Percentiles rank a stretch among this genome's conserved stretches.
Conservation (phyloP, 2,888 invertebrate species). For the Dasypolia templi region DNA sequence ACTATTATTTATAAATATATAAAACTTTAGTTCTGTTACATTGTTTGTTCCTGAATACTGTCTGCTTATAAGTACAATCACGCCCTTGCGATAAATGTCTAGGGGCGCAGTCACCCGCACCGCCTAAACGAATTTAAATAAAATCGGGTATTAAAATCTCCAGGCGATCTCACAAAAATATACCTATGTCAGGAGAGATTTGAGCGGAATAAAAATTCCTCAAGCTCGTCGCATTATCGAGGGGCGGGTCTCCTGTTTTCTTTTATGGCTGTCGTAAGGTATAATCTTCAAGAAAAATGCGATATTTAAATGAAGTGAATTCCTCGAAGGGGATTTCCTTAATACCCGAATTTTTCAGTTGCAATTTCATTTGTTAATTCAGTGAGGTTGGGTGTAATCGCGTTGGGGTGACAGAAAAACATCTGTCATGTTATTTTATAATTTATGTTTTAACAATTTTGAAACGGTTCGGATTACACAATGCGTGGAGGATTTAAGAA, state of each 20-base stretch:
- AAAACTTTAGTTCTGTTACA: conserved; percentile 24
- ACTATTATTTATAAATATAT: neutral
- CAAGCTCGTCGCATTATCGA: conserved; percentile 89
- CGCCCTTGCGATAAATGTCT: conserved; percentile 88
- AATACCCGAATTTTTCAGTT: conserved; percentile 84
- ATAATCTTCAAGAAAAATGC: conserved; percentile 91
- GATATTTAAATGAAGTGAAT: conserved; percentile 90
- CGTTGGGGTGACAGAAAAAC: conserved; percentile 71
- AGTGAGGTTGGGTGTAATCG: conserved; percentile 74
- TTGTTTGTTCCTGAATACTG: conserved; percentile 70
- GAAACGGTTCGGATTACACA: conserved; percentile 25
- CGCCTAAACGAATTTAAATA: conserved; percentile 90
- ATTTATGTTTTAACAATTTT: conserved; percentile 54
- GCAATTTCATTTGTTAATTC: conserved; percentile 86
- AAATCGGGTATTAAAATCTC: conserved; percentile 90
- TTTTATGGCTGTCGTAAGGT: conserved; percentile 90
- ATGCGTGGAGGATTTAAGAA: conserved; percentile 14
- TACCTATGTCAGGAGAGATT: conserved; percentile 90
- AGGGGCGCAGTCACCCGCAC: conserved; percentile 85
- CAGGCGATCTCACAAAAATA: conserved; percentile 89
- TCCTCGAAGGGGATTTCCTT: conserved; percentile 85
- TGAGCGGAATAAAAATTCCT: conserved; percentile 90
- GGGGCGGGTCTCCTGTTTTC: conserved; percentile 89
- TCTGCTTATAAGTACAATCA: conserved; percentile 88
- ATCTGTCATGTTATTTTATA: conserved; percentile 69